Base-by-base conservation (phyloP, 2,797 vertebrate genomes). In the Pantherophis vulpinus region DNA sequence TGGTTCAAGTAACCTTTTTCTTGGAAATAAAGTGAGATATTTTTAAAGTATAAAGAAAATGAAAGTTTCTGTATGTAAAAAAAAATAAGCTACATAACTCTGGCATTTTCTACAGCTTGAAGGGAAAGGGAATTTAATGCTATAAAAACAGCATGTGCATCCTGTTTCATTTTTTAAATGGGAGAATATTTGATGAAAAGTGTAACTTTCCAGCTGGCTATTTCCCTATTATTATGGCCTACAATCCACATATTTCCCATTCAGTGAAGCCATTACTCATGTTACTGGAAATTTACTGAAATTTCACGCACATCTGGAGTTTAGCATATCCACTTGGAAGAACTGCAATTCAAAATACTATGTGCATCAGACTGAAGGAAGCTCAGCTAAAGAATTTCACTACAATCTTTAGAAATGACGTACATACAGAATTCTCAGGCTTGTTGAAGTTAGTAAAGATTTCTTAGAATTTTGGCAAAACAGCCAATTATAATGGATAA, bases 401-500 rank as follows among this genome's bases (percentile, higher is more conserved):
- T 27, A 70, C 51, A 90, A 54, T 58, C 54, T 87, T 93, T 29
- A 93, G 60, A 87, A 93, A 90, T 92, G 94, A 91, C 94, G 94
- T 12, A 61, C 86, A 93, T 94, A 90, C 63, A 74, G 92, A 91
- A 88, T 79, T 95, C 1, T 91, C 79, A 27, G 58, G 13, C 32
- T 92, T 86, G 88, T 87, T 90, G 13, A 60, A 70, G 90, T 88
- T 91, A 74, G 94, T 90, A 95, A 94, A 86, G 58, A 58, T 87
- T 89, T 93, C 16, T 61, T 95, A 94, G 93, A 94, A 94, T 94
- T 87, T 90, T 90, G 86, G 91, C n/a, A 96, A 88, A 79, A 0
- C 23, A 91, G 90, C 90, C 92, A 42, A 93, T 92, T 95, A 55
- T 90, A 94, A 96, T 94, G 94, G 90, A 92, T 94, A 95, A 95